Percentiles rank a stretch among this genome's conserved stretches.
Conservation (phyloP, 2,888 invertebrate species). For the Acleris laterana region DNA sequence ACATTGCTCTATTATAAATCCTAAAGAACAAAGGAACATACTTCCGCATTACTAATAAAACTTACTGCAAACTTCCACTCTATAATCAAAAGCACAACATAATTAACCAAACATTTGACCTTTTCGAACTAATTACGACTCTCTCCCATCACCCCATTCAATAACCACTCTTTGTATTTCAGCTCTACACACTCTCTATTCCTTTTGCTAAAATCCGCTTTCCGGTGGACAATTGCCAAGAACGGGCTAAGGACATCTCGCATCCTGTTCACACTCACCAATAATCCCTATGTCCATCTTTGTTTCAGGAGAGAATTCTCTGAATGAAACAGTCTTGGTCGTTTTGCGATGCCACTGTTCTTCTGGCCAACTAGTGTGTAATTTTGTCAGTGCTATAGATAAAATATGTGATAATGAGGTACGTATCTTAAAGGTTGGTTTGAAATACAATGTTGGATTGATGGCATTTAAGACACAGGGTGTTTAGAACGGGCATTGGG, state of each 20-base stretch:
- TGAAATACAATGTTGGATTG: constrained; percentile 8
- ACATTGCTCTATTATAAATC: no score
- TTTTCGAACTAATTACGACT: constrained; percentile 65
- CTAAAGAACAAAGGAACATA: no score
- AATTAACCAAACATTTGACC: constrained; percentile 51
- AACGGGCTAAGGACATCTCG: constrained; percentile 62
- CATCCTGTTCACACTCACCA: constrained; percentile 49
- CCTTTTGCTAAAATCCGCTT: constrained; percentile 77
- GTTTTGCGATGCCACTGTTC: constrained; percentile 75
- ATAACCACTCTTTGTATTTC: constrained; percentile 77
- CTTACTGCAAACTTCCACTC: not conserved
- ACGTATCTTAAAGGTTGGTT: constrained; percentile 23
- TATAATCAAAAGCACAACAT: not conserved
- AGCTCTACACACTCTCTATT: constrained; percentile 67
- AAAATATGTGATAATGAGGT: constrained; percentile 50
- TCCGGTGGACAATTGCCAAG: constrained; percentile 84
- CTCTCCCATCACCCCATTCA: constrained; percentile 62
- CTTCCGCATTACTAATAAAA: no score
- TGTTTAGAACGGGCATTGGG: no score
- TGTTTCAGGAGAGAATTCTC: constrained; percentile 66
- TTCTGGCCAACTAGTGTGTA: constrained; percentile 74
- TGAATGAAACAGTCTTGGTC: constrained; percentile 79
- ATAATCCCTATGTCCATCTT: constrained; percentile 54
- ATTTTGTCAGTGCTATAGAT: constrained; percentile 63
- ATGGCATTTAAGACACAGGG: constrained; percentile 12